Conservation (phyloP, 1,140 invertebrate genomes). For the Drosophila grimshawi region DNA sequence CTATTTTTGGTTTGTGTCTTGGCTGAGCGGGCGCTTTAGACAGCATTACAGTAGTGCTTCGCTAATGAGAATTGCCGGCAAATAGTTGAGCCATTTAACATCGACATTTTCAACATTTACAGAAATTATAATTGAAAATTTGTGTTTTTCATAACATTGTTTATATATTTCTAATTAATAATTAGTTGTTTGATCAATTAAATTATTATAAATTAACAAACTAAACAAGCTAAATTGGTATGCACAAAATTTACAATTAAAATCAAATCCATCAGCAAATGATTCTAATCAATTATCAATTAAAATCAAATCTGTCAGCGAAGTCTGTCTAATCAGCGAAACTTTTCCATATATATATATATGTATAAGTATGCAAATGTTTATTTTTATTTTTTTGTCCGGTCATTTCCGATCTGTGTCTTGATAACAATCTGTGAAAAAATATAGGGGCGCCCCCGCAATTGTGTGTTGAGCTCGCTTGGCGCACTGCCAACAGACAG, state of each 20-base stretch:
- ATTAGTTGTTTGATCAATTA: too few species aligned
- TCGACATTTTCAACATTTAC: too few species aligned
- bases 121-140: too few species aligned
- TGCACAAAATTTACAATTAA: too few species aligned
- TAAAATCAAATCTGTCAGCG: neutral
- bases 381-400: slow-evolving; percentile 9
- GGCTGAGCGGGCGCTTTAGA: slow-evolving; percentile 16
- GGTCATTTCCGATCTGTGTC: slow-evolving; percentile 71
- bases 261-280: too few species aligned
- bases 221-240: too few species aligned
- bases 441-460: slow-evolving; percentile 54
- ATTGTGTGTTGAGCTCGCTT: slow-evolving; percentile 43
- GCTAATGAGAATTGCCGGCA: neutral
- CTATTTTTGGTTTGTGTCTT: slow-evolving; percentile 20
- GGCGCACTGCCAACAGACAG: slow-evolving; percentile 48
- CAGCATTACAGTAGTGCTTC: neutral
- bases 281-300: neutral
- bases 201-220: too few species aligned
- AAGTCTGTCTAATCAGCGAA: neutral
- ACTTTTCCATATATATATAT: neutral
- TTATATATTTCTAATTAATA: too few species aligned
- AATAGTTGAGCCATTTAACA: too few species aligned
- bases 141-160: too few species aligned
- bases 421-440: slow-evolving; percentile 14
- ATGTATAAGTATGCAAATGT: slow-evolving; percentile 4